Percentiles rank a stretch among this genome's conserved stretches.
These are phyloP conservation scores for Acrocephalus scirpaceus DNA, from an alignment of 2,797 vertebrate genomes.

Conservation along the genomic window DNA sequence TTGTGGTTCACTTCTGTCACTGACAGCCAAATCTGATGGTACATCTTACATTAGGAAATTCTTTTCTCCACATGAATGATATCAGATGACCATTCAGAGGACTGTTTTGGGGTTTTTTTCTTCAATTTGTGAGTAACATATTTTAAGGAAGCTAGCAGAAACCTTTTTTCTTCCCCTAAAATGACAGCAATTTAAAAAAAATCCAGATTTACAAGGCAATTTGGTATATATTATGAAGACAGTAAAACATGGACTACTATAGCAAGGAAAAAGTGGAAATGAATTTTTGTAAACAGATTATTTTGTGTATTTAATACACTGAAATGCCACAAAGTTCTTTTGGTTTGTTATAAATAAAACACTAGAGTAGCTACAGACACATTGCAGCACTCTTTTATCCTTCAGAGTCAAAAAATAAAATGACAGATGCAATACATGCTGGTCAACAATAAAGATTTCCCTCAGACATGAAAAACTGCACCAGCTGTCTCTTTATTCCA, in stretches of 20 bases:
- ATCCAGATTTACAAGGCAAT: not conserved
- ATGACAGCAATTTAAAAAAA: not conserved
- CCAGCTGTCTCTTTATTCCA: not conserved
- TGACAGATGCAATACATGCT: not conserved
- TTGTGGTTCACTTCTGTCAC: not conserved
- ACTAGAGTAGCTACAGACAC: not conserved
- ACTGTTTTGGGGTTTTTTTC: not conserved
- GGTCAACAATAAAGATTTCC: slow-evolving; percentile 10
- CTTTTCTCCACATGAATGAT: not conserved
- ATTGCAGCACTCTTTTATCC: not conserved
- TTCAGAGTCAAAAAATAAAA: not conserved
- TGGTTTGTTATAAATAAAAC: not conserved
- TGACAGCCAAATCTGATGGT: not conserved
- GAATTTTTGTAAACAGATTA: not conserved
- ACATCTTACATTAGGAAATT: not conserved
- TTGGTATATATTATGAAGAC: not conserved
- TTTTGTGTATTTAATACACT: not conserved
- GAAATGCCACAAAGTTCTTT: not conserved
- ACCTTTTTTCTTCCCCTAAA: not conserved
- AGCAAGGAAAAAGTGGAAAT: not conserved
- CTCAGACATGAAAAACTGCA: not conserved
- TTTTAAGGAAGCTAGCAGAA: not conserved
- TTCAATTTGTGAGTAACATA: not conserved
- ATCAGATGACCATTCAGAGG: not conserved
- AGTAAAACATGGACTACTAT: rapidly evolving